phyloP scores from a whole-genome alignment of 2,113 vertebrate species.

The Serilophus lunatus region DNA sequence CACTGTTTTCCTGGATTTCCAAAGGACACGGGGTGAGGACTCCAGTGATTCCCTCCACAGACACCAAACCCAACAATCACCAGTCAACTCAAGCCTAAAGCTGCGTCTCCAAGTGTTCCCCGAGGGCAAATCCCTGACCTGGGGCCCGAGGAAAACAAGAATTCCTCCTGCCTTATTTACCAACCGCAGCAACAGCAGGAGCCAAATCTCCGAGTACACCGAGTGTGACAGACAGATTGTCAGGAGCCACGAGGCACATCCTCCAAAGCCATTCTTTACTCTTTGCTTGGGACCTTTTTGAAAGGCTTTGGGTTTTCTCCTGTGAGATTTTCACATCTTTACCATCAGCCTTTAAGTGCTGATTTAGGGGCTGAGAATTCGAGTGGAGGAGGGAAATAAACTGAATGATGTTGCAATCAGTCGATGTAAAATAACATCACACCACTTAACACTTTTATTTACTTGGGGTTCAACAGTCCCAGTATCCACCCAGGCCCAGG shows the following conservation, averaged over 20 bases:
- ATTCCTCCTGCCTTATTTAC: background rate
- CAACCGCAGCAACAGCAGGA: background rate
- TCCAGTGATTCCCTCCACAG: no score
- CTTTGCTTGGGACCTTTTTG: background rate
- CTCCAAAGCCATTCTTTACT: background rate
- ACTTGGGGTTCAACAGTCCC: no score
- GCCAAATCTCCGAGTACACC: constrained; percentile 4
- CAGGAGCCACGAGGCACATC: background rate
- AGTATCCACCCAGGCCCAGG: background rate
- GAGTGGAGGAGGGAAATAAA: background rate
- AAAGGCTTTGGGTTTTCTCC: background rate
- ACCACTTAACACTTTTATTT: accelerated
- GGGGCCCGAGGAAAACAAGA: background rate
- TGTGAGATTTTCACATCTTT: background rate
- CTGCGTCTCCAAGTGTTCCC: background rate
- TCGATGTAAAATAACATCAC: background rate
- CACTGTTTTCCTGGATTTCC: accelerated
- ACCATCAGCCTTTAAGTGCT: background rate
- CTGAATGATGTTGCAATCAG: no score
- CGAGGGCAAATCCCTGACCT: background rate
- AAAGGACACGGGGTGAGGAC: no score
- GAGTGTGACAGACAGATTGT: background rate
- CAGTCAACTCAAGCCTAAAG: background rate
- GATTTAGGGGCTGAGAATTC: background rate
- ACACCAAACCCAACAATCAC: no score